phyloP scores from a whole-genome alignment of 2,888 invertebrate species.

The Tuta absoluta region DNA sequence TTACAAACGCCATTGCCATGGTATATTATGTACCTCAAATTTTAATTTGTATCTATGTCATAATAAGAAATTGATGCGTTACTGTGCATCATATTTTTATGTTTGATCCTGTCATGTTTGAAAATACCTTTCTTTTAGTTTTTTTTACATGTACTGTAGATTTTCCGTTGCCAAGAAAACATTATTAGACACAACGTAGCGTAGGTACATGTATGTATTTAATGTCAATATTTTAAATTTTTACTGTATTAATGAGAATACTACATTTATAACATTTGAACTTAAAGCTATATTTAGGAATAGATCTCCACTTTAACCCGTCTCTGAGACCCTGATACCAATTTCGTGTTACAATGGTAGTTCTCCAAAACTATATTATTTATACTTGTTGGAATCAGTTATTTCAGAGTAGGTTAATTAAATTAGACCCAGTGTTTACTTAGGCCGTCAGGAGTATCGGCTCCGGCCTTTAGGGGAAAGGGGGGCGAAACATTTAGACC shows the following conservation, averaged over 20 bases:
- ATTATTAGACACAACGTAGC: too few relatives aligned
- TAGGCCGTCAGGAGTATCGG: constrained; percentile 44
- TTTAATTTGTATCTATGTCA: too few relatives aligned
- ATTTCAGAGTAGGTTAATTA: constrained; percentile 44
- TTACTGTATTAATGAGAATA: too few relatives aligned
- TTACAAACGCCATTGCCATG: neutral
- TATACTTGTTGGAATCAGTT: constrained; percentile 29
- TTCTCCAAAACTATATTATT: constrained; percentile 16
- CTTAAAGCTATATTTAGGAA: neutral
- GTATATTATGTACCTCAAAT: too few relatives aligned
- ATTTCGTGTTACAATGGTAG: constrained; percentile 6
- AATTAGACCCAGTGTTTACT: constrained; percentile 54
- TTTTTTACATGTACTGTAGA: too few relatives aligned
- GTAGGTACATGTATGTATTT: too few relatives aligned
- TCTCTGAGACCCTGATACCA: neutral
- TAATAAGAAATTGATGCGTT: too few relatives aligned
- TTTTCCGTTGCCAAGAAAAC: too few relatives aligned
- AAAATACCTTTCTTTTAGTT: too few relatives aligned
- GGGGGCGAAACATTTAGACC: neutral
- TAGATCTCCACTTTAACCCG: neutral
- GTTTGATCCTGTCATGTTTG: too few relatives aligned
- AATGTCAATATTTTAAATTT: too few relatives aligned
- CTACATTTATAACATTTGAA: neutral
- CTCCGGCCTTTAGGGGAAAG: constrained; percentile 36
- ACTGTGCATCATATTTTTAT: too few relatives aligned